These are phyloP conservation scores for Lemur catta DNA, from an alignment of 2,797 vertebrate species.

Conservation along the genomic window DNA sequence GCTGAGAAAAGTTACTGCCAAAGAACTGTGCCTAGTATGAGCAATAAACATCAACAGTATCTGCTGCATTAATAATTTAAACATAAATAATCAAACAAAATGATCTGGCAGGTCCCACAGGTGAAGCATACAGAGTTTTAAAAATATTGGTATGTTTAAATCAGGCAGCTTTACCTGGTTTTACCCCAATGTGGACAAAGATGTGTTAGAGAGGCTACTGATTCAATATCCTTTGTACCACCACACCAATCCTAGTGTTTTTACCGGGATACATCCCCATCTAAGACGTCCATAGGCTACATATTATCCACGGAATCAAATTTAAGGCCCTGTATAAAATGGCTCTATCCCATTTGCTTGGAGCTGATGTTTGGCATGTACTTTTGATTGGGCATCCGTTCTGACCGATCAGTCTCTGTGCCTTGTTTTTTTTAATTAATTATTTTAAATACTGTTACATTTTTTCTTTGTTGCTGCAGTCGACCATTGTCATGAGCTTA, in stretches of 20 bases:
- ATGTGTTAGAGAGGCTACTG: not conserved
- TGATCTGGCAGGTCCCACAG: constrained; percentile 55
- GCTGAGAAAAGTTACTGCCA: constrained; percentile 75
- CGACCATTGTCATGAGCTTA: not conserved
- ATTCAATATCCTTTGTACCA: not conserved
- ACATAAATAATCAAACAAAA: constrained; percentile 68
- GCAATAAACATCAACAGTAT: constrained; percentile 60
- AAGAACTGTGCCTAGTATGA: constrained; percentile 35
- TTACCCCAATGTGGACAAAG: not conserved
- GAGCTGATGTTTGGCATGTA: not conserved
- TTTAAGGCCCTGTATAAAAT: not conserved
- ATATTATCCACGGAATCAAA: not conserved
- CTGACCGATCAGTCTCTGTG: not conserved
- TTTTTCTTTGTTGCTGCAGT: not conserved
- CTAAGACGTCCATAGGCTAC: not conserved
- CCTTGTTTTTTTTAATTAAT: not conserved
- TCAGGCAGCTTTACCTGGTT: constrained; percentile 10
- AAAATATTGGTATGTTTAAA: constrained; percentile 57
- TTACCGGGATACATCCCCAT: not conserved
- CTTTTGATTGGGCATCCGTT: not conserved
- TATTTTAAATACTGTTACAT: not conserved
- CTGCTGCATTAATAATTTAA: constrained; percentile 68
- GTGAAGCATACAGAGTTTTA: constrained; percentile 60
- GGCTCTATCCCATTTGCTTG: too few relatives aligned
- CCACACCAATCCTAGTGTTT: not conserved